Evolutionary conservation across 2,888 invertebrate species (phyloP).

Genomic region (Drosophila trichaetosa): DNA sequence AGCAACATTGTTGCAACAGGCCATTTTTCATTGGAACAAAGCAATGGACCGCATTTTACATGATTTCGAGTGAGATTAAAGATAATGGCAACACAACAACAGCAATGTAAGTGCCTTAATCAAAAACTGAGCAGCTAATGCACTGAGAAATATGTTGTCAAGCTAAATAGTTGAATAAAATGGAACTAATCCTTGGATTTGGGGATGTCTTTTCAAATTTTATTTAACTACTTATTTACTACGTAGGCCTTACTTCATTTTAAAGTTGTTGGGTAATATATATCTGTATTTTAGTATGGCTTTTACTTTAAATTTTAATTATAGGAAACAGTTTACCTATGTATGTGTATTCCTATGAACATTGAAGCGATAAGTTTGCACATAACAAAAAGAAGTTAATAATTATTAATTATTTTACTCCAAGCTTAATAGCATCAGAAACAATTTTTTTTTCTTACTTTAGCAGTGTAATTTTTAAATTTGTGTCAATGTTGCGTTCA

Average conservation of each 20-base stretch:
- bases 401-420: conserved; percentile 1
- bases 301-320: background rate
- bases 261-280: background rate
- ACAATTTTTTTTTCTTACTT: background rate
- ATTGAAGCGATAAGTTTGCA: background rate
- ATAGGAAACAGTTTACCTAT: background rate
- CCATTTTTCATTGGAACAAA: conserved; percentile 73
- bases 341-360: background rate
- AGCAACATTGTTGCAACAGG: conserved; percentile 63
- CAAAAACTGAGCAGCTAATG: conserved; percentile 10
- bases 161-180: background rate
- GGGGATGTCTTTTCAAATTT: background rate
- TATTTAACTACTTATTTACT: background rate
- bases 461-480: background rate
- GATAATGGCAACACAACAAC: conserved; percentile 7
- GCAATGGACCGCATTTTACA: conserved; percentile 35
- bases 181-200: background rate
- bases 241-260: background rate
- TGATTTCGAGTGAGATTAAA: conserved; percentile 8
- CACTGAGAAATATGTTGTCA: conserved; percentile 1
- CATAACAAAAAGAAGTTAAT: background rate
- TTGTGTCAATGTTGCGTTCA: background rate
- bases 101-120: conserved; percentile 22
- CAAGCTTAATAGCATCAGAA: background rate
- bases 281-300: background rate